These are phyloP conservation scores for Didymodactylos carnosus DNA, from an alignment of 2,888 invertebrate genomes.

Conservation along the genomic window DNA sequence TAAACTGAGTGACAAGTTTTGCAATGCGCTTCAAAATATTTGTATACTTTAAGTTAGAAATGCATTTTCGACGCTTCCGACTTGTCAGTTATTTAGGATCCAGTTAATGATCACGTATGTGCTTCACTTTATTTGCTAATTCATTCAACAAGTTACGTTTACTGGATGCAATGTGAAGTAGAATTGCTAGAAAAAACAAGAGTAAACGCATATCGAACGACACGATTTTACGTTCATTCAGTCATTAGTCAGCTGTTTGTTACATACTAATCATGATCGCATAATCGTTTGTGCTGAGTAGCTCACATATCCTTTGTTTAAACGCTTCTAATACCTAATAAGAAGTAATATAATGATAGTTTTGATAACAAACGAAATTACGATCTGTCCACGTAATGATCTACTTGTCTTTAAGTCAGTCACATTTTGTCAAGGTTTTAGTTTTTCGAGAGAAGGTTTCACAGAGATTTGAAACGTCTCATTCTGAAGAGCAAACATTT, in stretches of 20 bases:
- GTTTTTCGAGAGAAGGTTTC: too few relatives aligned
- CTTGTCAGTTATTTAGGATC: too few relatives aligned
- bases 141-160: constrained; percentile 58
- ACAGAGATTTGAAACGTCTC: too few relatives aligned
- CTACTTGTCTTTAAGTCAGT: too few relatives aligned
- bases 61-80: too few relatives aligned
- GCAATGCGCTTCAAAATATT: too few relatives aligned
- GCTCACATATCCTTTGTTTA: background rate
- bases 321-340: background rate
- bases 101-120: too few relatives aligned
- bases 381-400: too few relatives aligned
- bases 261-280: too few relatives aligned
- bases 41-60: background rate
- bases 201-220: background rate
- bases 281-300: background rate
- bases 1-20: too few relatives aligned
- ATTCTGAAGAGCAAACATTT: too few relatives aligned
- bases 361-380: constrained; percentile 13
- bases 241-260: background rate
- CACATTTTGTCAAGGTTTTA: too few relatives aligned
- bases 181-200: constrained; percentile 41
- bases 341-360: constrained; percentile 4
- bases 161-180: constrained; percentile 56
- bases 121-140: constrained; percentile 52
- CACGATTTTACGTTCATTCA: background rate